phyloP scores from a whole-genome alignment of 2,888 invertebrate species.

The Arctia plantaginis region DNA sequence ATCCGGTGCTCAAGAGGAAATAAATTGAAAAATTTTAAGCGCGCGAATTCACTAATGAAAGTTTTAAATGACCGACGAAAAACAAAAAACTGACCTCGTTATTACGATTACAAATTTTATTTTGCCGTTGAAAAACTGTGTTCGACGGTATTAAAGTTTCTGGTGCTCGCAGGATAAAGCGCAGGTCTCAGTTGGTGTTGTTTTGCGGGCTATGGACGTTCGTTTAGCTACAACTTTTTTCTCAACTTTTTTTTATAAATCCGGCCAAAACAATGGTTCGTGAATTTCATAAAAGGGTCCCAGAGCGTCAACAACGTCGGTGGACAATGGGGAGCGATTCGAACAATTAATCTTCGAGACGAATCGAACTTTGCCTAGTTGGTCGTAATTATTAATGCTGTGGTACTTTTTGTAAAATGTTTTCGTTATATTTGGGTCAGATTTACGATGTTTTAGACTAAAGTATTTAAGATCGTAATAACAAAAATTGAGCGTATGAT shows the following conservation, averaged over 20 bases:
- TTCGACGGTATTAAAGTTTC: slow-evolving; percentile 35
- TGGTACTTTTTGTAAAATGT: slow-evolving; percentile 40
- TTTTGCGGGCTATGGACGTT: slow-evolving; percentile 38
- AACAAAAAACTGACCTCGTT: slow-evolving; percentile 81
- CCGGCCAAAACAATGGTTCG: slow-evolving; percentile 79
- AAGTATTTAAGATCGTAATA: neutral
- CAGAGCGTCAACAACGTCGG: slow-evolving; percentile 74
- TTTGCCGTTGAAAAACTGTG: slow-evolving; percentile 53
- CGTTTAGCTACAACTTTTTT: slow-evolving; percentile 69
- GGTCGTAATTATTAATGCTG: slow-evolving; percentile 54
- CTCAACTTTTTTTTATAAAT: slow-evolving; percentile 74
- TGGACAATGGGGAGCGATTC: slow-evolving; percentile 75
- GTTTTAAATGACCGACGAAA: slow-evolving; percentile 82
- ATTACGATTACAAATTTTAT: slow-evolving; percentile 72
- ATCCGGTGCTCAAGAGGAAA: slow-evolving; percentile 68
- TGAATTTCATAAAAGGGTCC: slow-evolving; percentile 79
- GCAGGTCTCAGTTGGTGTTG: slow-evolving; percentile 35
- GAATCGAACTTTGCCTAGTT: slow-evolving; percentile 72
- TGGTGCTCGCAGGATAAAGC: slow-evolving; percentile 46
- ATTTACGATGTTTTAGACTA: neutral
- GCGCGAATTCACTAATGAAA: slow-evolving; percentile 83
- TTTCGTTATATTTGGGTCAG: slow-evolving; percentile 26
- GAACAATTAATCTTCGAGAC: slow-evolving; percentile 81
- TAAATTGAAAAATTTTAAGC: slow-evolving; percentile 74
- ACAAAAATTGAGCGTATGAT: neutral